Base-by-base conservation (phyloP, 2,113 vertebrate genomes). In the Mus spicilegus region DNA sequence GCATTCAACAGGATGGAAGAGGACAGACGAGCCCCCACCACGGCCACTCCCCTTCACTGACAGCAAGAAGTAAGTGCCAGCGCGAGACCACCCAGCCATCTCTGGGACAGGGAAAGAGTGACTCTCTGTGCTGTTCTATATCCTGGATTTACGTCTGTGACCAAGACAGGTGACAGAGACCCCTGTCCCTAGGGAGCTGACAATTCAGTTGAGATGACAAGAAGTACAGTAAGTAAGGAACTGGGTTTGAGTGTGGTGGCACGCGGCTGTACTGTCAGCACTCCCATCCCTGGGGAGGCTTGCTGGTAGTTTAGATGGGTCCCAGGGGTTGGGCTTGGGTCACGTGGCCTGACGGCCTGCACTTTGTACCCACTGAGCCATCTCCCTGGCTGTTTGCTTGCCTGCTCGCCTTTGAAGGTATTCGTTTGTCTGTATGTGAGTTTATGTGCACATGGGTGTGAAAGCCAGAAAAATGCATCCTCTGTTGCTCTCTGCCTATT, bases 1-100 rank as follows among this genome's bases (percentile, higher is more conserved):
- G 94, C 98, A 96, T 22, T 96, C 97, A 0, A 49, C 91, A 0
- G 96, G 98, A 16, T 99, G 99, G 99, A 99, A 99, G 89, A 98
- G 97, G 9, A 96, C 98, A 0, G 98, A 99, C 0, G 98, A 93
- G 77, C 78, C 96, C 67, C 89, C 98, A 0, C 95, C 98, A 0
- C 97, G 98, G 81, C 98, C 98, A 0, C 98, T 89, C 19, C 94
- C 98, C 92, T 98, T 98, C 91, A 84, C 96, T 2, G 98, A 98
- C 77, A 95, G 98, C 19, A 98, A 98, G 87, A 99, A 98, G 98
- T 99, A 98, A 98, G 98, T 93, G 30, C 26, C n/a, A 26, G 61
- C 16, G 19, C 1, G 1, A 67, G 95, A 46, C 72, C 33, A 3
- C 20, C 61, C 24, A 1, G 42, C 78, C 5, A 0, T 49, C 87